These are phyloP conservation scores for Sclerodermus sp. DNA, from an alignment of 2,888 invertebrate genomes.

Conservation along the genomic window DNA sequence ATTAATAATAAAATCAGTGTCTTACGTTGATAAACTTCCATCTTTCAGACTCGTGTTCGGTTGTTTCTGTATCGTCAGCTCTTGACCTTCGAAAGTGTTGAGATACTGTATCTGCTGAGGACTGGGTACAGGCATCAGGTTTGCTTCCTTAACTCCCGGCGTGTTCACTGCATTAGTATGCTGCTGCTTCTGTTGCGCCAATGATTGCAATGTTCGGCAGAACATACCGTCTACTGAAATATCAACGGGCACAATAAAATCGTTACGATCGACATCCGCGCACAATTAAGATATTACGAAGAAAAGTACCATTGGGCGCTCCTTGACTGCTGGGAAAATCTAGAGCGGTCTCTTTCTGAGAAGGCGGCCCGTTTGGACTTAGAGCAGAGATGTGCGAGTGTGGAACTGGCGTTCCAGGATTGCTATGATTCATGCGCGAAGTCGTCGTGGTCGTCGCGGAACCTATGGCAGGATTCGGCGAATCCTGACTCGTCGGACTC, in stretches of 20 bases:
- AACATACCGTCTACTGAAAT: slow-evolving; percentile 65
- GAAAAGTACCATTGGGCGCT: slow-evolving; percentile 58
- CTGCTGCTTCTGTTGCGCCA: slow-evolving; percentile 66
- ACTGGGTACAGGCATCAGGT: slow-evolving; percentile 93
- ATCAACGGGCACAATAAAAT: too few species aligned
- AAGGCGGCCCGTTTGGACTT: slow-evolving; percentile 51
- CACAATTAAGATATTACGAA: too few species aligned
- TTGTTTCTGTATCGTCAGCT: slow-evolving; percentile 94
- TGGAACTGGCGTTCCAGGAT: slow-evolving; percentile 73
- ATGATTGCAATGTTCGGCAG: slow-evolving; percentile 66
- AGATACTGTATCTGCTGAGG: slow-evolving; percentile 95
- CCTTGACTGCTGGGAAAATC: slow-evolving; percentile 54
- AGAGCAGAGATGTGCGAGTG: slow-evolving; percentile 52
- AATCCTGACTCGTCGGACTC: slow-evolving; percentile 67
- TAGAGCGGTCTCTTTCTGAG: slow-evolving; percentile 50
- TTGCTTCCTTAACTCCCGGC: slow-evolving; percentile 74
- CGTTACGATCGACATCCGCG: slow-evolving; percentile 24
- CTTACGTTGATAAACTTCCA: slow-evolving; percentile 74
- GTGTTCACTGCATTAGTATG: slow-evolving; percentile 50
- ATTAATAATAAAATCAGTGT: slow-evolving; percentile 52
- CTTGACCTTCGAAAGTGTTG: slow-evolving; percentile 94
- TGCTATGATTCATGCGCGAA: slow-evolving; percentile 65
- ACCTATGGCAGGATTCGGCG: slow-evolving; percentile 58
- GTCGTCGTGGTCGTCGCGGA: slow-evolving; percentile 38
- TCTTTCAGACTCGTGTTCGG: slow-evolving; percentile 88